A percentile compares a stretch with the other conserved stretches of the same genome.
Evolutionary conservation across 2,888 invertebrate species (phyloP).

Genomic region (Exocentrus adspersus): DNA sequence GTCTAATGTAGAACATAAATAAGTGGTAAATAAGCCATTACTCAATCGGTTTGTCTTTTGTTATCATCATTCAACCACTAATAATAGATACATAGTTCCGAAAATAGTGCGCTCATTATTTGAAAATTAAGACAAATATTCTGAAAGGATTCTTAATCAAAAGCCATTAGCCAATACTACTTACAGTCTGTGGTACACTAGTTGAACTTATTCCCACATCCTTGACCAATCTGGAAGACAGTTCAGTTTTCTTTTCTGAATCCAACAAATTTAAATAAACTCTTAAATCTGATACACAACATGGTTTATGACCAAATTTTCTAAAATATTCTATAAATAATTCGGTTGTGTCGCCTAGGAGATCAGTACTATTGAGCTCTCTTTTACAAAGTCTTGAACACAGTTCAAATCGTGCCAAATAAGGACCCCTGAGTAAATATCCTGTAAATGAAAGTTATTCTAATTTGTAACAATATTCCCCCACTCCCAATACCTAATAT

Average conservation of each 20-base stretch:
- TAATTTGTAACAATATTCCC: too few relatives aligned
- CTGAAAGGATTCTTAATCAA: too few relatives aligned
- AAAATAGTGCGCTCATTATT: too few relatives aligned
- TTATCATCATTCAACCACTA: too few relatives aligned
- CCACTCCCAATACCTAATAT: too few relatives aligned
- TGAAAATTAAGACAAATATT: too few relatives aligned
- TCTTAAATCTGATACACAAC: constrained; percentile 85
- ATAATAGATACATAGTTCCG: too few relatives aligned
- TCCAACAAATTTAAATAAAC: constrained; percentile 78
- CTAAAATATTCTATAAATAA: constrained; percentile 81
- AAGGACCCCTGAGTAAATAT: constrained; percentile 78
- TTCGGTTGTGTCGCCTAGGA: constrained; percentile 73
- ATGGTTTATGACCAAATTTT: constrained; percentile 86
- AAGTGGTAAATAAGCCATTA: too few relatives aligned
- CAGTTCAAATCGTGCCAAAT: constrained; percentile 83
- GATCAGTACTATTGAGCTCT: constrained; percentile 65
- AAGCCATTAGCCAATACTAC: too few relatives aligned
- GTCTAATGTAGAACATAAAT: too few relatives aligned
- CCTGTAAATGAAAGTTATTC: constrained; percentile 50
- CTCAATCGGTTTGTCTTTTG: too few relatives aligned
- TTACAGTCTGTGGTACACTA: constrained; percentile 72
- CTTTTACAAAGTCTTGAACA: constrained; percentile 70
- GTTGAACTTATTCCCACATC: constrained; percentile 74
- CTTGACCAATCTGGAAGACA: constrained; percentile 70
- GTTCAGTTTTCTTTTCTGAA: constrained; percentile 69